Conservation (phyloP, 1,140 invertebrate genomes). For the Leptopilina clavipes region DNA sequence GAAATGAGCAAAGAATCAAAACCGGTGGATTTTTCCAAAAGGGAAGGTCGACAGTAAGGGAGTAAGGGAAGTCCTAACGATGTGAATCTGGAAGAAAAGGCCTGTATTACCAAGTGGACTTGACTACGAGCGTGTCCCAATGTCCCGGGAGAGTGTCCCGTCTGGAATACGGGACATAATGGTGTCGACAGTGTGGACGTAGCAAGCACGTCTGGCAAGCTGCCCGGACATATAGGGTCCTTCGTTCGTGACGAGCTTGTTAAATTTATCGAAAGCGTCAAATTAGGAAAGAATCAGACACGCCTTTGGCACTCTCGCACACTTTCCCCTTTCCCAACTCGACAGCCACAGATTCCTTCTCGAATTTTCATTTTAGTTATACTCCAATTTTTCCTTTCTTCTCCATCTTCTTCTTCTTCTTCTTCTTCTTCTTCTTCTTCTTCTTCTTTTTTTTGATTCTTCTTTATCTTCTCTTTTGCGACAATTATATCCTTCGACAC, state of each 20-base stretch:
- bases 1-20: too few species aligned
- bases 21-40: constrained; percentile 52
- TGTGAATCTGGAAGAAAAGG: constrained; percentile 56
- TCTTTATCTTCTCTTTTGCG: too few species aligned
- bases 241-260: constrained; percentile 72
- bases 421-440: too few species aligned
- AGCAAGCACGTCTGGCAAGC: constrained; percentile 67
- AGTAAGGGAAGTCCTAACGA: constrained; percentile 61
- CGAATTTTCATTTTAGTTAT: too few species aligned
- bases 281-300: constrained; percentile 67
- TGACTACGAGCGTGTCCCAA: constrained; percentile 62
- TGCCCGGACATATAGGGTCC: constrained; percentile 69
- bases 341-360: too few species aligned
- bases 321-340: constrained; percentile 16
- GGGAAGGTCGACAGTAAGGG: neutral
- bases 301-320: constrained; percentile 45
- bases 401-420: too few species aligned
- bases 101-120: constrained; percentile 70
- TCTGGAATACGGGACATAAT: constrained; percentile 69
- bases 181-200: constrained; percentile 66
- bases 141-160: constrained; percentile 63
- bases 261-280: constrained; percentile 74
- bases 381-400: too few species aligned
- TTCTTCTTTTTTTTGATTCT: too few species aligned
- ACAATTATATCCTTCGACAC: too few species aligned